Evolutionary conservation across 2,888 invertebrate genomes (phyloP).

Genomic region (Linnaemya vulpina): DNA sequence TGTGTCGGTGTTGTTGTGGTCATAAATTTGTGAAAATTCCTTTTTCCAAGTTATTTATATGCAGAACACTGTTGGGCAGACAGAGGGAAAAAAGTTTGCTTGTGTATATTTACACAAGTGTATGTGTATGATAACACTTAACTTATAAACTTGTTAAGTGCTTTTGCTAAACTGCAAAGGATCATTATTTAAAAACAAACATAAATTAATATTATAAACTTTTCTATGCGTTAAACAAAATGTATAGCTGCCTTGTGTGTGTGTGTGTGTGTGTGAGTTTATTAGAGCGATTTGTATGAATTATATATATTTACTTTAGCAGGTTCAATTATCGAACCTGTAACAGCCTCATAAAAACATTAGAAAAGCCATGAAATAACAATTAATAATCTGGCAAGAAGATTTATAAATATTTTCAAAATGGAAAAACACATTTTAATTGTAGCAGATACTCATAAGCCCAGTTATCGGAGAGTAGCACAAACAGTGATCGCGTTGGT

Average conservation of each 20-base stretch:
- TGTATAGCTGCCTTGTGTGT: too few relatives aligned
- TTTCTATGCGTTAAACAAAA: neutral
- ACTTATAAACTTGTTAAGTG: slow-evolving; percentile 59
- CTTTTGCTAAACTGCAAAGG: slow-evolving; percentile 29
- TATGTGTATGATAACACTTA: slow-evolving; percentile 17
- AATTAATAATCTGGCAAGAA: neutral
- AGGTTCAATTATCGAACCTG: slow-evolving; percentile 32
- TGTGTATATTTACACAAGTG: neutral
- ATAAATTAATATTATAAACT: slow-evolving; percentile 30
- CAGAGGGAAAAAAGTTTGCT: too few relatives aligned
- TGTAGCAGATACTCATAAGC: neutral
- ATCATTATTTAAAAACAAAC: slow-evolving; percentile 54
- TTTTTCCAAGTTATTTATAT: slow-evolving; percentile 10
- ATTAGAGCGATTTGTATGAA: slow-evolving; percentile 27
- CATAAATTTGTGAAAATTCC: slow-evolving; percentile 43
- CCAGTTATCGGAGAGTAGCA: neutral
- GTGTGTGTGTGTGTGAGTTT: neutral
- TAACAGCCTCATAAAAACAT: neutral
- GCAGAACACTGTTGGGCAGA: too few relatives aligned
- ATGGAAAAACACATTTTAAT: neutral
- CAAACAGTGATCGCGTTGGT: neutral
- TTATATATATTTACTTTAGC: slow-evolving; percentile 18
- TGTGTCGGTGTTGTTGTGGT: neutral
- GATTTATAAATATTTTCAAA: neutral
- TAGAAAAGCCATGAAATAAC: neutral